phyloP scores from a whole-genome alignment of 2,797 vertebrate species.

The Poecilia picta region DNA sequence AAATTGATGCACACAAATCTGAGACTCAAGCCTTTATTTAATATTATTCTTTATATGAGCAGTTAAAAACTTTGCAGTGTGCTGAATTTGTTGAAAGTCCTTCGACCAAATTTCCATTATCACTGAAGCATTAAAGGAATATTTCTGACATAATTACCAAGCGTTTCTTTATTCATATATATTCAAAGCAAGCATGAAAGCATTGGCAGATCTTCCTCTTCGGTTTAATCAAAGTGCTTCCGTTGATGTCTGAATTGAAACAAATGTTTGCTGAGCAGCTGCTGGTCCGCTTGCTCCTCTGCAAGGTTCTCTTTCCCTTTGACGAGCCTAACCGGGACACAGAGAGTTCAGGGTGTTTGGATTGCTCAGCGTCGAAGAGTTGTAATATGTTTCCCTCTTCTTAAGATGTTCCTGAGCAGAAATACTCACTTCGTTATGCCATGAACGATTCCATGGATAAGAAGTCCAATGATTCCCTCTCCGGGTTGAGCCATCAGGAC shows the following conservation, averaged over 20 bases:
- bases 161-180: background rate
- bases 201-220: background rate
- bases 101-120: background rate
- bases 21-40: background rate
- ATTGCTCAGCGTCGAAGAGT: background rate
- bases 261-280: background rate
- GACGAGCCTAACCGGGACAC: background rate
- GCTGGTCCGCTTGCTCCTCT: background rate
- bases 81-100: background rate
- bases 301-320: too few relatives aligned
- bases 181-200: background rate
- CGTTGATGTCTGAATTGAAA: background rate
- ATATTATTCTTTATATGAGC: background rate
- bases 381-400: background rate
- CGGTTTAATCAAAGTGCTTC: background rate
- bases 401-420: background rate
- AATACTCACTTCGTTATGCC: background rate
- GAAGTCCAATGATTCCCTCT: background rate
- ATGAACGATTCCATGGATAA: background rate
- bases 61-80: background rate
- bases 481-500: conserved; percentile 16
- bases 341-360: too few relatives aligned
- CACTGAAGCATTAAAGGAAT: background rate
- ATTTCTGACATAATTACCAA: background rate
- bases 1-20: too few relatives aligned